Base-by-base conservation (phyloP, 2,888 invertebrate genomes). In the Parnassius glacialis region DNA sequence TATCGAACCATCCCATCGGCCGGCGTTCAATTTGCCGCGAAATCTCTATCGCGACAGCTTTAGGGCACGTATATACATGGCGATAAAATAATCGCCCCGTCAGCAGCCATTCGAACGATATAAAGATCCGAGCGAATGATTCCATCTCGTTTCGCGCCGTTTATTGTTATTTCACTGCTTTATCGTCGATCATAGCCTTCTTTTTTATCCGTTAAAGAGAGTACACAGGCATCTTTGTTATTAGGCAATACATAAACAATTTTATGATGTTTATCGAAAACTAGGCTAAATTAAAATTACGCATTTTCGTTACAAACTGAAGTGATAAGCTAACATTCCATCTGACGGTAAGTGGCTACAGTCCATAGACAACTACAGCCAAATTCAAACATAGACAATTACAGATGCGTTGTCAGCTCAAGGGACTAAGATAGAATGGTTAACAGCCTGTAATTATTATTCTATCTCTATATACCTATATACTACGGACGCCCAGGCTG, bases 1-100 rank as follows among this genome's bases (percentile, higher is more conserved):
- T 83, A 87, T 89, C 82, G 88, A 86, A 83, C 81, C 78, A 76
- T 70, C 73, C 67, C 34, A 51, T 57, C 61, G 55, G 70, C 74
- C 74, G 76, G 74, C 81, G 77, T 83, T 82, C 81, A 81, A 81
- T 85, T 83, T 83, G 79, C 78, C 80, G 80, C 79, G 74, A 84
- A 84, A 84, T 83, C 80, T 78, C 75, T 75, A 73, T 79, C 74
- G 73, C 70, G 66, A 72, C 71, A 71, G 75, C 68, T 70, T 74
- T 70, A 69, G 74, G 73, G 66, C 67, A 70, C 68, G 59, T 59
- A 68, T 54, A 70, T 65, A 73, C 62, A 59, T 44, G 59, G 47
- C 42, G 62, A 63, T 63, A 59, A 63, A 63, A 59, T 59, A 56
- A 62, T 58, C 62, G 52, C 55, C 52, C 59, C 55, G 58, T 53